phyloP scores from a whole-genome alignment of 2,888 invertebrate species.

The Molorchus minor region DNA sequence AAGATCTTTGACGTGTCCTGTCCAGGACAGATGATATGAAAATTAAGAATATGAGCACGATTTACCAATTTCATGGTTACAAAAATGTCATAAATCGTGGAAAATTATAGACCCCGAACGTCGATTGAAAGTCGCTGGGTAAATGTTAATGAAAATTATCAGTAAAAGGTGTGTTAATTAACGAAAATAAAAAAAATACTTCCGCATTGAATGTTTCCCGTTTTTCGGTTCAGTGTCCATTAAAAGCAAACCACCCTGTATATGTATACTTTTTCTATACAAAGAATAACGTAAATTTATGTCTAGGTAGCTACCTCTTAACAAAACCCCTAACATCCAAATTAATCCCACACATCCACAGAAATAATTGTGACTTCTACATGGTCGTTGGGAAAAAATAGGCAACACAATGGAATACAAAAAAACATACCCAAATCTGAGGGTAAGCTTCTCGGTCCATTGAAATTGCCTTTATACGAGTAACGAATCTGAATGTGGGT shows the following conservation, averaged over 20 bases:
- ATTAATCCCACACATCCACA: conserved; percentile 37
- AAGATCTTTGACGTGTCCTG: conserved; percentile 1
- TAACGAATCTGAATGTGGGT: conserved; percentile 41
- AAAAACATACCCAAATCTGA: conserved; percentile 31
- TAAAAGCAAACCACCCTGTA: no score
- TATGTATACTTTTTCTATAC: conserved; percentile 8
- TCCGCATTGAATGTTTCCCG: background rate
- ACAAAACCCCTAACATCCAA: conserved; percentile 33
- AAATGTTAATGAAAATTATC: no score
- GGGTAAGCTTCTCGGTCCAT: conserved; percentile 32
- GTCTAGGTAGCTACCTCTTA: conserved; percentile 28
- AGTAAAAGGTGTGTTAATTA: no score
- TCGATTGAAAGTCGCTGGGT: no score
- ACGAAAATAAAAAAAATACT: no score
- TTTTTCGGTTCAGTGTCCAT: background rate
- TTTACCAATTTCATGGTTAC: background rate
- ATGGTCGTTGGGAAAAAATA: conserved; percentile 28
- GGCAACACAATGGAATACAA: conserved; percentile 29
- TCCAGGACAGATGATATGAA: conserved; percentile 1
- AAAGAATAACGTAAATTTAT: conserved; percentile 24
- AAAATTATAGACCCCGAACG: no score
- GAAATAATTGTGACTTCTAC: conserved; percentile 37
- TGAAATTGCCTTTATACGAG: conserved; percentile 37
- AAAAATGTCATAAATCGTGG: no score
- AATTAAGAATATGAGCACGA: conserved; percentile 1